Evolutionary conservation across 1,140 invertebrate genomes (phyloP), one percentile per base, ranked within the genome.

Genomic region (Eupeodes corollae): DNA sequence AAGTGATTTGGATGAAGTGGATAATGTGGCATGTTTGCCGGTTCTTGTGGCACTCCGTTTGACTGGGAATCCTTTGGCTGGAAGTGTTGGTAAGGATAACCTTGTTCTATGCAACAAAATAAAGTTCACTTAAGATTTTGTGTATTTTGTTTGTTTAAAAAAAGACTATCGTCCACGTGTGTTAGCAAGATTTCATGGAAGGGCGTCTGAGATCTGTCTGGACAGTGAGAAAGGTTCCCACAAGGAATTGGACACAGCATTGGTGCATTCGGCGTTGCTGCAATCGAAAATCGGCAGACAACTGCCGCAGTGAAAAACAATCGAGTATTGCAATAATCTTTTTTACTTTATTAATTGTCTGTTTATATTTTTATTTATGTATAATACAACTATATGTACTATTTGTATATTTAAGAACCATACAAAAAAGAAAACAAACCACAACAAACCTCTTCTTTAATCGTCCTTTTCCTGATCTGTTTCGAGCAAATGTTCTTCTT

Each of bases 91-190:
- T 67, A 42, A 55, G 58, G 11, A 13, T 39, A 12, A 16, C 15
- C 11, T 15, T 46, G 13, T 8, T 14, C 33, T 10, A 32, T 13
- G 21, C n/a, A 26, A 8, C 3, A 26, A 26, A 5, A 26, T 8
- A 26, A 26, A 26, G 21, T 26, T 26, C n/a, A n/a, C n/a, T n/a
- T 33, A 34, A 16, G 30, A n/a, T 19, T 15, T 1, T 38, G 14
- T 11, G 34, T 10, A 10, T 6, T 3, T 9, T 14, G 69, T 81
- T 5, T 82, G 33, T 75, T 88, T n/a, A n/a, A n/a, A n/a, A n/a
- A n/a, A n/a, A 53, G 93, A 97, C 70, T 98, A 96, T 67, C 77
- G 93, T 59, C 84, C 91, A 1, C 88, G 88, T 63, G 84, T 93
- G 0, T 73, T 97, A 44, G 84, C 88, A 55, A 76, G 82, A 45